Evolutionary conservation across 2,888 invertebrate genomes (phyloP), one percentile per base, ranked within the genome.

Genomic region (Stenurella melanura): DNA sequence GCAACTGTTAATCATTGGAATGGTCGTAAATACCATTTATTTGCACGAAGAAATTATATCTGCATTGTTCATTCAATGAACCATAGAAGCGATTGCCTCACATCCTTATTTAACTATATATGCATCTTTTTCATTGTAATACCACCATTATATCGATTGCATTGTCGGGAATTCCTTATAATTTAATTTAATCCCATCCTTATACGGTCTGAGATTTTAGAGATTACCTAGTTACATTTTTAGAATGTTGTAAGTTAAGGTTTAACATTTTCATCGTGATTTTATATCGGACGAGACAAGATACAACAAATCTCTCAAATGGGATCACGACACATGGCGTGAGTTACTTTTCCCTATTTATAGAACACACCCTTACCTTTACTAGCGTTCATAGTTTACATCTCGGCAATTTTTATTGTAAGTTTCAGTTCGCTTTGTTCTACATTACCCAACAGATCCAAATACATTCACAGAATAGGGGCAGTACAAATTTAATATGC

Each of bases 321-420:
- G 30, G n/a, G 61, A 30, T 61, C 61, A 64, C 64, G 64, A 64
- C 64, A 42, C 30, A 42, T 64, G 64, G 42, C 64, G 64, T 64
- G 64, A 42, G 19, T 38, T 10, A 18, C 34, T 63, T 63, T 63
- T 17, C 34, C 17, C 34, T 63, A 17, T 63, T 63, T 34, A 17
- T 5, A 10, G 3, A 19, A 64, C 64, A 64, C 64, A 42, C 64
- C 64, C 18, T 30, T 9, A 21, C 21, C 12, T 58, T 34, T 34
- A 4, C 7, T 34, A 9, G 9, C 9, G 30, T 34, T 34, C 18
- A 61, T 30, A 12, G 61, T 9, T 61, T 61, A 30, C 30, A 15
- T n/a, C 61, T 5, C 12, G 7, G n/a, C 12, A 30, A 61, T 61
- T 61, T 42, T 12, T n/a, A n/a, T n/a, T n/a, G n/a, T 34, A 26